phyloP scores from a whole-genome alignment of 2,888 invertebrate genomes.

The Tyria jacobaeae region DNA sequence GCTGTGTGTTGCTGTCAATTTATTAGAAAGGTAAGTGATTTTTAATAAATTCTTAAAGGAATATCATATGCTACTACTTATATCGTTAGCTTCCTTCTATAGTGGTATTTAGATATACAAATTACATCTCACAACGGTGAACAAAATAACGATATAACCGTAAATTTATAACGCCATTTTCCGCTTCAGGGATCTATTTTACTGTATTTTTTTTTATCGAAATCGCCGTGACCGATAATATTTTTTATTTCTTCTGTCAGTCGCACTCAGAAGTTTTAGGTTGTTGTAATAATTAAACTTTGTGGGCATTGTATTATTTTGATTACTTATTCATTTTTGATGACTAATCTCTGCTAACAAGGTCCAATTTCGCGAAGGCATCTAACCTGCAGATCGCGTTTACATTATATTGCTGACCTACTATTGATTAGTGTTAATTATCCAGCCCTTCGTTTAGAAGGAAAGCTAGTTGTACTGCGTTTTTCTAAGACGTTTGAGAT shows the following conservation, averaged over 20 bases:
- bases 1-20: conserved; percentile 81
- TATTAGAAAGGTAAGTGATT: conserved; percentile 79
- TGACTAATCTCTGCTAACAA: conserved; percentile 70
- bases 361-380: conserved; percentile 54
- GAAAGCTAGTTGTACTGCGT: conserved; percentile 18
- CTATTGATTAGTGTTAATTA: conserved; percentile 47
- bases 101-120: conserved; percentile 2
- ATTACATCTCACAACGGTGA: conserved; percentile 4
- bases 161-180: conserved; percentile 82
- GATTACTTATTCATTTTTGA: conserved; percentile 61
- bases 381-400: conserved; percentile 39
- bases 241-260: conserved; percentile 32
- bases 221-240: conserved; percentile 47
- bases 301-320: conserved; percentile 34
- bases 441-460: conserved; percentile 40
- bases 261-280: conserved; percentile 18
- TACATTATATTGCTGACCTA: conserved; percentile 47
- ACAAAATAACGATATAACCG: conserved; percentile 56
- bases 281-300: conserved; percentile 5
- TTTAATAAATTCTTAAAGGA: conserved; percentile 51
- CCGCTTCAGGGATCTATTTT: conserved; percentile 72
- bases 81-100: conserved; percentile 14
- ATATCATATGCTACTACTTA: conserved; percentile 26
- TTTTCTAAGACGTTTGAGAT: neutral
- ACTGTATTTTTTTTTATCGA: conserved; percentile 67